Conservation (phyloP, 2,888 invertebrate species). For the Drosophila pseudotakahashii region DNA sequence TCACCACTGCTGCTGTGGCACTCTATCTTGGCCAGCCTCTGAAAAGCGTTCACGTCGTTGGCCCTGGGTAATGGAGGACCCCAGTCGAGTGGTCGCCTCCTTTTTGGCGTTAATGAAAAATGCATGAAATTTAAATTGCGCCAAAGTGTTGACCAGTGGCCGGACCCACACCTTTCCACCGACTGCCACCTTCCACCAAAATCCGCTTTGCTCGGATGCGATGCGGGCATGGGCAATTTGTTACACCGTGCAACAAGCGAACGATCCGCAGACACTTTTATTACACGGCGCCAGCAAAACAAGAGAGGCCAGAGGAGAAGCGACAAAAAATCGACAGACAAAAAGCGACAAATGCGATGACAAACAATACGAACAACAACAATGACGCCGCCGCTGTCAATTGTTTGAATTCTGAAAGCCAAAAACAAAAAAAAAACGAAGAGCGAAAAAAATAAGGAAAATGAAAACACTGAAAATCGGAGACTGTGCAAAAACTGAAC, state of each 20-base stretch:
- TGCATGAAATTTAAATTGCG: conserved; percentile 83
- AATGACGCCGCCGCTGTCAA: conserved; percentile 64
- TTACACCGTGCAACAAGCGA: conserved; percentile 43
- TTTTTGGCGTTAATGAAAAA: conserved; percentile 79
- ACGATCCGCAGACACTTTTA: conserved; percentile 61
- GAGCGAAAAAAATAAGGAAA: neutral
- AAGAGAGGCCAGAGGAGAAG: neutral
- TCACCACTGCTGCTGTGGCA: conserved; percentile 13
- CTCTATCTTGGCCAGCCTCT: conserved; percentile 13
- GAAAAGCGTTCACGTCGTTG: conserved; percentile 27
- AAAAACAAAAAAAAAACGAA: conserved; percentile 5
- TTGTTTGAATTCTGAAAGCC: conserved; percentile 60
- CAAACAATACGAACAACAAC: conserved; percentile 40
- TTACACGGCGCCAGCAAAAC: conserved; percentile 43
- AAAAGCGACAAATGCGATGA: conserved; percentile 53
- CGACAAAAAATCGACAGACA: conserved; percentile 27
- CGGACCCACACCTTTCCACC: conserved; percentile 18
- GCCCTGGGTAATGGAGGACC: conserved; percentile 27
- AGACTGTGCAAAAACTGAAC: conserved; percentile 46
- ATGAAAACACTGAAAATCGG: conserved; percentile 12
- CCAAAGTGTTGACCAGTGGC: conserved; percentile 63
- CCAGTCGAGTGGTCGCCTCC: conserved; percentile 52
- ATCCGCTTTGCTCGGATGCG: conserved; percentile 23
- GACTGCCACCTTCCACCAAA: neutral
- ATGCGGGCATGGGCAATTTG: conserved; percentile 27